Base-by-base conservation (phyloP, 1,140 invertebrate species). In the Temnothorax curvispinosus region DNA sequence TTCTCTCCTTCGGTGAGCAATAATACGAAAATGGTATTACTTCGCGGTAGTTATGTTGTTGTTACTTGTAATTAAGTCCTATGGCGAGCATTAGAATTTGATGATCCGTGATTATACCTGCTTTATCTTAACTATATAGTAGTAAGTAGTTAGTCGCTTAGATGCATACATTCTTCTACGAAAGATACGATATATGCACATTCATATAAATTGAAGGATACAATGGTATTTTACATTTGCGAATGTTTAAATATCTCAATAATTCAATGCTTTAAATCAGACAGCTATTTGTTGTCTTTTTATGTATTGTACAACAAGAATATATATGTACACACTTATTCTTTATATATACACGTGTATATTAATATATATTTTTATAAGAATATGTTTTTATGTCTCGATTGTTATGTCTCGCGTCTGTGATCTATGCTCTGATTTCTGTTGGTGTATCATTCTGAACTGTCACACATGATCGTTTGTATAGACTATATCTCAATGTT, bases 1-100 rank as follows among this genome's bases (percentile, higher is more conserved):
- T 84, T 75, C 69, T 21, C 80, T 47, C 38, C 38, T 56, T 52
- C 67, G 52, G 41, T 21, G 77, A 50, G 47, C 69, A 84, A 84
- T 84, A 84, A 84, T 60, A 60, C 1, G 80, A 84, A 82, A 84
- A 82, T 74, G 56, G 54, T 75, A 75, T 58, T 84, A 72, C 41
- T 74, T 60, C 50, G 50, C 21, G 15, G 35, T 56, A 74, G 80
- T 84, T 84, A 27, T 35, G 32, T 84, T 60, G 67, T 82, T 84
- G 54, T 74, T 82, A 75, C 72, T 75, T 84, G 67, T 84, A 62
- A 75, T 60, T 60, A 75, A 47, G n/a, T 44, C 47, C 13, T 47
- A 60, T 2, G 6, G 50, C 27, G 52, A 74, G 69, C 41, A 54
- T 84, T 84, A 60, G 69, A 75, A 84, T 84, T 75, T 75, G 69